Percentiles rank a stretch among this genome's conserved stretches.
Evolutionary conservation across 2,888 invertebrate genomes (phyloP).

Genomic region (Eristalinus aeneus): DNA sequence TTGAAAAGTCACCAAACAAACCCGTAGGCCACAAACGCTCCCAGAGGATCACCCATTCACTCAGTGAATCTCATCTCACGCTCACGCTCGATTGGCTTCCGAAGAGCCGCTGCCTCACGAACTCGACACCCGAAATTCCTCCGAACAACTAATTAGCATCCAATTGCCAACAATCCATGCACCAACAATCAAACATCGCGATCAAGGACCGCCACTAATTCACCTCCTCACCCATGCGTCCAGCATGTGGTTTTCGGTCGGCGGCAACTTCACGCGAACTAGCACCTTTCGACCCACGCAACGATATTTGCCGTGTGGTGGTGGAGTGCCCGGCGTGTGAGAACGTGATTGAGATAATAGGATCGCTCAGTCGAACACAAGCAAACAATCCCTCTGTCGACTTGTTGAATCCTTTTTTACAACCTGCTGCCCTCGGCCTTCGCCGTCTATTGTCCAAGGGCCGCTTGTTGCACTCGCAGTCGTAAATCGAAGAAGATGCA

Average conservation of each 20-base stretch:
- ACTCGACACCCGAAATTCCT: not conserved
- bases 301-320: not conserved
- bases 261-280: not conserved
- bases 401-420: conserved; percentile 51
- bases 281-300: not conserved
- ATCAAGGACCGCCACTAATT: not conserved
- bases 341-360: conserved; percentile 37
- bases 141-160: not conserved
- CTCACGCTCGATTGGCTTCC: not conserved
- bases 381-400: not conserved
- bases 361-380: conserved; percentile 13
- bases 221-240: not conserved
- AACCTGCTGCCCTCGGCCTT: conserved; percentile 9
- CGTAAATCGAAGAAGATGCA: conserved; percentile 16
- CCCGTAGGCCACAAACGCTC: not conserved
- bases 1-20: too few relatives aligned
- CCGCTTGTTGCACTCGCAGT: conserved; percentile 58
- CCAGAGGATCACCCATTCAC: not conserved
- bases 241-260: not conserved
- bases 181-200: not conserved
- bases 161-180: not conserved
- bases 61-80: conserved; percentile 2
- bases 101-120: not conserved
- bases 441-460: conserved; percentile 31
- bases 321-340: not conserved